phyloP scores from a whole-genome alignment of 2,888 invertebrate genomes.

The Diaperis boleti region DNA sequence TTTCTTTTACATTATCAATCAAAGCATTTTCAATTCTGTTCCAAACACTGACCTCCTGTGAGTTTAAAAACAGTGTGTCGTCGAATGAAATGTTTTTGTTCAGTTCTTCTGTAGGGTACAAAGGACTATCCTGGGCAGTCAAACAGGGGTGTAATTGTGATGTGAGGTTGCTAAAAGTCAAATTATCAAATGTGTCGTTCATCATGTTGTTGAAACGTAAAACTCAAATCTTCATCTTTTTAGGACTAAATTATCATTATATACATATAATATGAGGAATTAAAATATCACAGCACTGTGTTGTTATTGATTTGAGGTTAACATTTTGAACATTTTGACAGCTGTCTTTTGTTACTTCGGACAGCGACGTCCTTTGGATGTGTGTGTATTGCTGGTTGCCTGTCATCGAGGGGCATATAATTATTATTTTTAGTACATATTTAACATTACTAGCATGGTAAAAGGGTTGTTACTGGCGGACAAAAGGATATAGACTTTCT shows the following conservation, averaged over 20 bases:
- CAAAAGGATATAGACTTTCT: too few relatives aligned
- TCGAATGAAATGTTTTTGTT: slow-evolving; percentile 53
- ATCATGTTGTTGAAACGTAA: slow-evolving; percentile 2
- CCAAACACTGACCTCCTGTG: slow-evolving; percentile 20
- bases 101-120: too few relatives aligned
- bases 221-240: neutral
- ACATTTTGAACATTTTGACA: neutral
- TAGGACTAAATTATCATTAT: slow-evolving; percentile 14
- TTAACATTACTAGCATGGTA: too few relatives aligned
- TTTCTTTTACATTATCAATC: neutral
- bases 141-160: too few relatives aligned
- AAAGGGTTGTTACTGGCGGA: too few relatives aligned
- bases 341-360: too few relatives aligned
- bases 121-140: too few relatives aligned
- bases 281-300: slow-evolving; percentile 14
- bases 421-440: too few relatives aligned
- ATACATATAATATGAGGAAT: slow-evolving; percentile 16
- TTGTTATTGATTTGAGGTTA: neutral
- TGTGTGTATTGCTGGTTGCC: too few relatives aligned
- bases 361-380: too few relatives aligned
- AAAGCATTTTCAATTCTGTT: slow-evolving; percentile 20
- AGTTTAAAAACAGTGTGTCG: slow-evolving; percentile 54
- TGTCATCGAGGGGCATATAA: too few relatives aligned
- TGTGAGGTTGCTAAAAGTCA: slow-evolving; percentile 48
- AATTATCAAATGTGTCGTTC: slow-evolving; percentile 58